Evolutionary conservation across 2,888 invertebrate species (phyloP).

Genomic region (Acronicta leporina): DNA sequence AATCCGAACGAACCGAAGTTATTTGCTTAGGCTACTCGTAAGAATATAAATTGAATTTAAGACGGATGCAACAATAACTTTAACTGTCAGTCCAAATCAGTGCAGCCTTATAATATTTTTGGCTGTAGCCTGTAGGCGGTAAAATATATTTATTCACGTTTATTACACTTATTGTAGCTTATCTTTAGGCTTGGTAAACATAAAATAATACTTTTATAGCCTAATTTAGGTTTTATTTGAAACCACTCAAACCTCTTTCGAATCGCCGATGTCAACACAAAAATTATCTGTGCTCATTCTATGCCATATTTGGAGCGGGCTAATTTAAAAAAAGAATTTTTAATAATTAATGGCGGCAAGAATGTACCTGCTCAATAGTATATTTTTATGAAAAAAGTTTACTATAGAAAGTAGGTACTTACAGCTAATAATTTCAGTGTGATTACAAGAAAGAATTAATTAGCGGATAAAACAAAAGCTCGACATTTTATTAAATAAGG

Average conservation of each 20-base stretch:
- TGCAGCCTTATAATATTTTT: constrained; percentile 1
- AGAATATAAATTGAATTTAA: neutral
- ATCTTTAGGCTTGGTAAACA: constrained; percentile 11
- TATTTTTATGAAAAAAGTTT: too few species aligned
- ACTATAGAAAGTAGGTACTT: too few species aligned
- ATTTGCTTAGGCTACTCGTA: too few species aligned
- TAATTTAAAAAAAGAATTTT: constrained; percentile 20
- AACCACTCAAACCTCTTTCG: neutral
- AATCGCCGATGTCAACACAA: constrained; percentile 5
- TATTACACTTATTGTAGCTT: constrained; percentile 23
- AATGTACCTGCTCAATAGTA: constrained; percentile 1
- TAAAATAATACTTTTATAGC: neutral
- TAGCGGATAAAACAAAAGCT: too few species aligned
- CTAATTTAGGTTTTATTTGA: constrained; percentile 15
- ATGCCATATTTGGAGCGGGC: neutral
- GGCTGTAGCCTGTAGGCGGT: constrained; percentile 25
- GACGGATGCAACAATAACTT: constrained; percentile 15
- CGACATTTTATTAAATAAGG: too few species aligned
- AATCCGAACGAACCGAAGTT: too few species aligned
- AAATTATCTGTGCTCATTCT: constrained; percentile 1
- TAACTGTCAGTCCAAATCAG: constrained; percentile 30
- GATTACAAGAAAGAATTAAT: too few species aligned
- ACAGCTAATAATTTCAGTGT: too few species aligned
- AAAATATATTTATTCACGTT: constrained; percentile 28
- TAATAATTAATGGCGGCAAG: constrained; percentile 5